phyloP scores from a whole-genome alignment of 2,113 vertebrate genomes.

The Rousettus leschenaultii region DNA sequence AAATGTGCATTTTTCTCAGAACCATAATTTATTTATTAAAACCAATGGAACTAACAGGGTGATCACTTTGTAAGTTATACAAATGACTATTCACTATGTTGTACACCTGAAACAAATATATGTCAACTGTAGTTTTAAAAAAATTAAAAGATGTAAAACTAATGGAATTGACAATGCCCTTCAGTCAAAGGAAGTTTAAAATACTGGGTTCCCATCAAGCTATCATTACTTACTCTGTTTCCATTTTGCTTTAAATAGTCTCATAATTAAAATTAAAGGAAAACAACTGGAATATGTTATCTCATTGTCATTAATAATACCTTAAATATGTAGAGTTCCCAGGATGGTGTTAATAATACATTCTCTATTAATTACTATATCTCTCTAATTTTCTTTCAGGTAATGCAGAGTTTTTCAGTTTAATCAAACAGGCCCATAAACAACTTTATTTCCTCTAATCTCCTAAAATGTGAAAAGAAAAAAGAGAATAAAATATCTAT shows the following conservation, averaged over 20 bases:
- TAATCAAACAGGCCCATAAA: neutral
- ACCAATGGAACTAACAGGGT: neutral
- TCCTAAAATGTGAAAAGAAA: neutral
- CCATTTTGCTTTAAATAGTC: neutral
- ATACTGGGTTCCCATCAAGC: neutral
- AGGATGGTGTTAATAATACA: neutral
- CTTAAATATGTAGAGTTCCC: neutral
- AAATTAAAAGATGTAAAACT: neutral
- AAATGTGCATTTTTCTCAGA: neutral
- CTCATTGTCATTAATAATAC: neutral
- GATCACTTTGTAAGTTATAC: no score
- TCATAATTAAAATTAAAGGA: neutral
- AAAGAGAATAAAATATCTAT: neutral
- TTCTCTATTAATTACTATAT: neutral
- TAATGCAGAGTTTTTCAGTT: neutral
- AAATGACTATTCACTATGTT: no score
- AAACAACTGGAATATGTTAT: neutral
- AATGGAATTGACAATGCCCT: neutral
- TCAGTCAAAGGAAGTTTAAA: neutral
- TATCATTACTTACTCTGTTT: neutral
- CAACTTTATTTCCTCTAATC: neutral
- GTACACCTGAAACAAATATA: neutral
- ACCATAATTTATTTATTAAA: neutral
- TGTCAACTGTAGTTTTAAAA: no score
- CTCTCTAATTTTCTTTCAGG: conserved; percentile 27